Conservation (phyloP, 2,113 vertebrate genomes). For the Heterotis niloticus region DNA sequence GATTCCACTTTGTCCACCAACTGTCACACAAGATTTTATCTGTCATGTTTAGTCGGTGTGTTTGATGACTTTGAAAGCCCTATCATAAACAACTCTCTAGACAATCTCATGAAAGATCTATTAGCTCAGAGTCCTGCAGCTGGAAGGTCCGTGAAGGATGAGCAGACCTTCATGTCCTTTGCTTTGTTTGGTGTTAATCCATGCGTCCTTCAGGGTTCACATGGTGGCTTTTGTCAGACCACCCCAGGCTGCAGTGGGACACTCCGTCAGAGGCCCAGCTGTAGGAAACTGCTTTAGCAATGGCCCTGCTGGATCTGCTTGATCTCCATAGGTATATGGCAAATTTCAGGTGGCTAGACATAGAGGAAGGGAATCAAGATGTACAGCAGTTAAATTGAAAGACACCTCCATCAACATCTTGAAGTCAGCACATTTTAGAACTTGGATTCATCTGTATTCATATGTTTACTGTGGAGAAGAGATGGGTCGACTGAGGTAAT, state of each 20-base stretch:
- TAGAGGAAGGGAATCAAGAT: too few species aligned
- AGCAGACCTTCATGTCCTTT: background rate
- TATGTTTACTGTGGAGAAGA: too few species aligned
- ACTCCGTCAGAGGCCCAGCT: background rate
- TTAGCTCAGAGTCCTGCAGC: conserved; percentile 9
- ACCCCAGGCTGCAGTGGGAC: background rate
- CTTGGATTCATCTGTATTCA: too few species aligned
- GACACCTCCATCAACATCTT: too few species aligned
- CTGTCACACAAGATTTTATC: too few species aligned
- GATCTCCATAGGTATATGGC: too few species aligned
- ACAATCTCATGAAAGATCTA: background rate
- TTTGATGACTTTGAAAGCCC: background rate
- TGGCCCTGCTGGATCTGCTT: background rate
- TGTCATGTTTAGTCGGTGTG: background rate
- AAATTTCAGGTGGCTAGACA: too few species aligned
- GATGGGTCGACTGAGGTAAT: too few species aligned
- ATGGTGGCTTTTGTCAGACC: too few species aligned
- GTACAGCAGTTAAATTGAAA: too few species aligned
- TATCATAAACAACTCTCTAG: background rate
- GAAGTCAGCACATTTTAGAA: too few species aligned
- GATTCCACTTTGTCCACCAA: background rate
- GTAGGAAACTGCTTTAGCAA: background rate
- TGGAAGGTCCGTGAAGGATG: background rate
- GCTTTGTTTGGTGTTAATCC: background rate
- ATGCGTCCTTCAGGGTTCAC: too few species aligned